Evolutionary conservation across 1,140 invertebrate genomes (phyloP).

Genomic region (Ladona fulva): DNA sequence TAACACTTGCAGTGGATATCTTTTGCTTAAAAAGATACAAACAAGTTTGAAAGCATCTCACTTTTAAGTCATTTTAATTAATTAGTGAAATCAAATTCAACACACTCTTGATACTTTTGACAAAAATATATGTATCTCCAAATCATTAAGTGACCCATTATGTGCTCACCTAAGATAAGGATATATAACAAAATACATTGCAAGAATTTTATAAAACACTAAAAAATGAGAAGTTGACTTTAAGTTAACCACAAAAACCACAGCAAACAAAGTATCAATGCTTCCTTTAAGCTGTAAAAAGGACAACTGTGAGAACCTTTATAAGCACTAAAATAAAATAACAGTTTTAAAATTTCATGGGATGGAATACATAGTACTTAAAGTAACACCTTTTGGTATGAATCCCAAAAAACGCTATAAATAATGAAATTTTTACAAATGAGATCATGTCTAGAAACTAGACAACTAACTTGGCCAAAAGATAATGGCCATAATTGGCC

Average conservation of each 20-base stretch:
- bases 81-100: no score
- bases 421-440: not conserved
- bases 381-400: not conserved
- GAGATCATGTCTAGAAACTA: not conserved
- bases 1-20: no score
- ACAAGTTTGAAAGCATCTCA: no score
- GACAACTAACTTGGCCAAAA: not conserved
- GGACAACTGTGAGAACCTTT: not conserved
- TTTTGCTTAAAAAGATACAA: no score
- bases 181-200: no score
- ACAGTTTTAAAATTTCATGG: not conserved
- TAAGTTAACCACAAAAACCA: not conserved
- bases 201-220: no score
- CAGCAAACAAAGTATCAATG: not conserved
- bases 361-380: not conserved
- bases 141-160: no score
- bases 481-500: not conserved
- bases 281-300: not conserved
- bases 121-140: no score
- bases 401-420: not conserved
- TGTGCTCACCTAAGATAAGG: no score
- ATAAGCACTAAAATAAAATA: not conserved
- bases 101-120: no score
- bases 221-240: no score
- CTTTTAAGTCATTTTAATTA: no score